Evolutionary conservation across 1,140 invertebrate genomes (phyloP).

Genomic region (Archivesica marissinica): DNA sequence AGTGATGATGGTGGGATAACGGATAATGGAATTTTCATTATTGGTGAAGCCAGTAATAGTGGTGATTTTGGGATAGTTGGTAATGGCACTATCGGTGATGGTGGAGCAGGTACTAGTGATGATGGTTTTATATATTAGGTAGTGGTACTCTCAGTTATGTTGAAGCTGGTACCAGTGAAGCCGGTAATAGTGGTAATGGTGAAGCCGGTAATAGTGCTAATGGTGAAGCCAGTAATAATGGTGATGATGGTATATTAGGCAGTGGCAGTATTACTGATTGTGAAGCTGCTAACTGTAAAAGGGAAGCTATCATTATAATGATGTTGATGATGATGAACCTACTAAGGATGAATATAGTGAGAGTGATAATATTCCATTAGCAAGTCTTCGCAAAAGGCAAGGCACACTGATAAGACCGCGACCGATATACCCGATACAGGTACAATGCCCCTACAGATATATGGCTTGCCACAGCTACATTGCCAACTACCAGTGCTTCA

Average conservation of each 20-base stretch:
- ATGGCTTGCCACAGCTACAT: background rate
- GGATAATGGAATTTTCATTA: too few relatives aligned
- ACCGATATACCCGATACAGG: background rate
- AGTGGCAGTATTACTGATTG: background rate
- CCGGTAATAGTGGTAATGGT: background rate
- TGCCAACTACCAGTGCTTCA: too few relatives aligned
- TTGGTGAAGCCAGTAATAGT: too few relatives aligned
- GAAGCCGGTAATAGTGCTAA: background rate
- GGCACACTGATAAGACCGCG: background rate
- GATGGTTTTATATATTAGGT: too few relatives aligned
- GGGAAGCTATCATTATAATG: background rate
- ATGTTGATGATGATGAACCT: background rate
- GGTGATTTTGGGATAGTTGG: too few relatives aligned
- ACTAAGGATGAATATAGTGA: background rate
- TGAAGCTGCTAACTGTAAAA: background rate
- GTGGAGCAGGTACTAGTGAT: too few relatives aligned
- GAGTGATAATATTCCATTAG: background rate
- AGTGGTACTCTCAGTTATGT: background rate
- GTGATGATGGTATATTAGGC: too few relatives aligned
- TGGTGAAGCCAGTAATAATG: background rate
- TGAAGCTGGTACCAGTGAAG: background rate
- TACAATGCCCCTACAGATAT: background rate
- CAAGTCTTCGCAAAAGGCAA: background rate
- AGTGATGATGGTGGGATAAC: too few relatives aligned
- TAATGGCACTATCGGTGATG: too few relatives aligned